Evolutionary conservation across 1,140 invertebrate species (phyloP), one percentile per base, ranked within the genome.

Genomic region (Dryas iulia): DNA sequence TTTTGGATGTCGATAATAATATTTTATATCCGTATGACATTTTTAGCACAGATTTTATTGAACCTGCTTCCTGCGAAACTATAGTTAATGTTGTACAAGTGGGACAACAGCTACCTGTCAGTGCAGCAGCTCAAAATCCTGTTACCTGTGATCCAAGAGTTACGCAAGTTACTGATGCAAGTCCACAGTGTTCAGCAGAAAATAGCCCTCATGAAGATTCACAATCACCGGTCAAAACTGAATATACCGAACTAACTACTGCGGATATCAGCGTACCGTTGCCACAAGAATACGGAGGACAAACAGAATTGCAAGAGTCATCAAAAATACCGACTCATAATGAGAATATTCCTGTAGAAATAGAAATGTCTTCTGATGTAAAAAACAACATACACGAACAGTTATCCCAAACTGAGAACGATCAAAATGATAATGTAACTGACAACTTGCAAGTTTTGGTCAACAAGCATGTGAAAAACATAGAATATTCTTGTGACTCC

Each of bases 61-160:
- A 82, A 26, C 86, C 88, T 5, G 57, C 62, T 11, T 74, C 70
- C 4, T 35, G 71, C 30, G 76, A 84, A 61, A 57, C 71, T 2
- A 64, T 85, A 52, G 90, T 93, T 11, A 82, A 91, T 72, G 89
- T 93, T 8, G 90, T 92, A 12, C 91, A 93, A 74, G 84, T 93
- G 1, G 91, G 91, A 0, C 90, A 93, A 64, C 90, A 93, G 63
- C 66, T 90, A 26, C 90, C 91, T 3, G 91, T 92, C 3, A 92
- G 89, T 71, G 84, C 89, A 39, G 80, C 86, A 14, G 88, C 88
- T 3, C 91, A 91, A 77, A 92, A 91, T 71, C 86, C 91, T 14
- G 79, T 92, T 12, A 87, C 87, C 2, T 90, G 88, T 71, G 87
- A 92, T 74, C 87, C 88, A 8, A 81, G 88, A 12, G 87, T 92